Evolutionary conservation across 1,140 invertebrate species (phyloP), one percentile per base, ranked within the genome.

Genomic region (Hydropsyche tenuis): DNA sequence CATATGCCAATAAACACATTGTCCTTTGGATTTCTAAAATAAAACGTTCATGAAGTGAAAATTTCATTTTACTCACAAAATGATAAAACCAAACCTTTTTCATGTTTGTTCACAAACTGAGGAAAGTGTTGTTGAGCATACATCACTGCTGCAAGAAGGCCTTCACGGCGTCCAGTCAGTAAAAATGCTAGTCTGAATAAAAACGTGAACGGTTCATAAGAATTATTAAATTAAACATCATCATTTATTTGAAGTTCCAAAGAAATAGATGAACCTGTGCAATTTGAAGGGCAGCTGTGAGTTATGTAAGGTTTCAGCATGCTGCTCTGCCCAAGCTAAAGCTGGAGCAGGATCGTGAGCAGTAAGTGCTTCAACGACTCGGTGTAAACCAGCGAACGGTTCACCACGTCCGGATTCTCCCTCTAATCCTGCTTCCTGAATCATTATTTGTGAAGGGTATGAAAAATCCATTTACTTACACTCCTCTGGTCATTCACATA

Each of bases 121-220:
- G 91, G 90, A 80, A 99, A 93, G 85, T 96, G 89, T 74, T 87
- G 87, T 48, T 94, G 88, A 1, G 96, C 96, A 86, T 98, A 98
- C 76, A 86, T 81, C 71, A 98, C 92, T n/a, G 95, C 95, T 64
- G 83, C 81, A 14, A 78, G 75, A 51, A 82, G 81, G 74, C 83
- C 83, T 4, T 77, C 69, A 69, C 79, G 78, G 74, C 82, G 81
- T 0, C 79, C 82, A 77, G 83, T 68, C 81, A 82, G 75, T 0
- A 20, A 1, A 37, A 75, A 77, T 3, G 73, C 75, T 72, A 71
- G 27, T 79, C 89, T 87, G 80, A 93, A 90, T 30, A 37, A 51
- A 51, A 4, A 51, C 14, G 14, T 51, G 30, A 37, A 37, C 3
- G 3, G 9, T 37, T 37, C 30, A 37, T 37, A 37, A 37, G 3